Evolutionary conservation across 2,797 vertebrate genomes (phyloP).

Genomic region (Loris lydekkerianus): DNA sequence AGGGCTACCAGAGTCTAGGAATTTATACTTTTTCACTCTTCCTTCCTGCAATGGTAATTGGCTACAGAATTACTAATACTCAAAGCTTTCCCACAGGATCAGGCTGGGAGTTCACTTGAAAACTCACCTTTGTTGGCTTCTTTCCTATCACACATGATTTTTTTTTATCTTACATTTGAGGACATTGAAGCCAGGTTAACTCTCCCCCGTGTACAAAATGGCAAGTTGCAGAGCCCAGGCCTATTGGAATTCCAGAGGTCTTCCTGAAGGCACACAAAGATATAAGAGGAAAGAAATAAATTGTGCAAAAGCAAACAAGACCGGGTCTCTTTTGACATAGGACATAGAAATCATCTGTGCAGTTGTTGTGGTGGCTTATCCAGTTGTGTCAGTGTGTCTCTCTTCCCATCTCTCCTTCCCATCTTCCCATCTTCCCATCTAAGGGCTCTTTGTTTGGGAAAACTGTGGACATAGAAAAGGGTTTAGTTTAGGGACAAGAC

Average conservation of each 20-base stretch:
- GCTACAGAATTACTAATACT: background rate
- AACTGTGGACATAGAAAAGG: background rate
- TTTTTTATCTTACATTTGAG: background rate
- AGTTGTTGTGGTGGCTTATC: background rate
- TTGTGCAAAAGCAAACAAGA: background rate
- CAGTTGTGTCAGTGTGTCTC: too few relatives aligned
- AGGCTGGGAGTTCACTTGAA: background rate
- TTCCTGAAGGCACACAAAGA: background rate
- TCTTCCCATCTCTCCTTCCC: background rate
- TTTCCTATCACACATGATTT: background rate
- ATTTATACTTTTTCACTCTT: background rate
- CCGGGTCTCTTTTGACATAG: background rate
- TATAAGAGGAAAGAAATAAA: background rate
- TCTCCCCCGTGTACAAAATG: background rate
- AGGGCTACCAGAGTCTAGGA: background rate
- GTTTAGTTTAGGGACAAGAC: background rate
- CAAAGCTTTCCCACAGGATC: background rate
- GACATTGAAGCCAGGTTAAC: background rate
- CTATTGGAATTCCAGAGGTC: background rate
- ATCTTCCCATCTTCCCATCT: background rate
- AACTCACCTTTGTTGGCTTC: background rate
- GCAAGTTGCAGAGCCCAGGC: background rate
- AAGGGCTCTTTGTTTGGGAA: background rate
- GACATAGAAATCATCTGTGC: fast-evolving
- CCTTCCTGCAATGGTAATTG: background rate